phyloP scores from a whole-genome alignment of 2,113 vertebrate genomes.

The Rhinogobius similis region DNA sequence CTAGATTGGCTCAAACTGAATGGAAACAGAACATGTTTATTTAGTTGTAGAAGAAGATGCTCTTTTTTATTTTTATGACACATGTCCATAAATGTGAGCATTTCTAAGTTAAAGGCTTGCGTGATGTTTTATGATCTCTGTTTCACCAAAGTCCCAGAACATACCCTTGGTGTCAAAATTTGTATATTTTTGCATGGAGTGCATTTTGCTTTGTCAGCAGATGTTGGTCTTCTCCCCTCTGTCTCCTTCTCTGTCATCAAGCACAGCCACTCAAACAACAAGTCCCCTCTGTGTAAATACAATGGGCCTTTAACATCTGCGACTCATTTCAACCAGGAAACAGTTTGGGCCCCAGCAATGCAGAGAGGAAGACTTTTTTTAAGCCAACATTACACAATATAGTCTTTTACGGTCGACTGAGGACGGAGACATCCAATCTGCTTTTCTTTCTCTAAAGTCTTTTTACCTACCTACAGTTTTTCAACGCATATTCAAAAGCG shows the following conservation, averaged over 20 bases:
- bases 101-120: background rate
- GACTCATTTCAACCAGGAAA: constrained; percentile 58
- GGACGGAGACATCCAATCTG: constrained; percentile 24
- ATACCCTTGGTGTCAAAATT: constrained; percentile 3
- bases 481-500: constrained; percentile 81
- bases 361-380: constrained; percentile 14
- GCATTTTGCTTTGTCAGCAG: constrained; percentile 34
- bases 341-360: constrained; percentile 42
- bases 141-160: background rate
- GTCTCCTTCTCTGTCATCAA: constrained; percentile 5
- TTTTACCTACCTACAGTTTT: constrained; percentile 80
- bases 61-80: background rate
- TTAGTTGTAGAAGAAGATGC: background rate
- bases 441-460: constrained; percentile 21
- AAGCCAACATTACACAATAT: constrained; percentile 5
- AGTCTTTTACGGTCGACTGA: constrained; percentile 32
- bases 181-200: constrained; percentile 10
- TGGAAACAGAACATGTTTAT: background rate
- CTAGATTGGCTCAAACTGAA: background rate
- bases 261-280: constrained; percentile 47
- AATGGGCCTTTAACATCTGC: constrained; percentile 61
- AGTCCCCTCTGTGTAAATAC: constrained; percentile 50
- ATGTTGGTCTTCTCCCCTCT: background rate
- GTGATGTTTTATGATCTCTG: background rate
- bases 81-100: background rate